These are phyloP conservation scores for Eublepharis macularius DNA, from an alignment of 2,113 vertebrate species.

Conservation along the genomic window DNA sequence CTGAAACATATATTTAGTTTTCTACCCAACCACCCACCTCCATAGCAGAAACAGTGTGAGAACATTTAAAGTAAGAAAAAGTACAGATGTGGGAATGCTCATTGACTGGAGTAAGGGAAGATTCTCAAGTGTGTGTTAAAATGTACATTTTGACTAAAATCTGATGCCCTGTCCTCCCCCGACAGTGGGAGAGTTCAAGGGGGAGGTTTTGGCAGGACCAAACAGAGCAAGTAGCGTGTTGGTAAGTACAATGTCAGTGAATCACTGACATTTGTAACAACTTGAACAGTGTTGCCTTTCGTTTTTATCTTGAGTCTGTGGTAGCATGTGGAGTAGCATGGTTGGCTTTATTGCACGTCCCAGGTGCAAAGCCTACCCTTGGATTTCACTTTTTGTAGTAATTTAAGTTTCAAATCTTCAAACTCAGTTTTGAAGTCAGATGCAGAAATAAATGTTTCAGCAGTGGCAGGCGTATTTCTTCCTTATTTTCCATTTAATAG, in stretches of 20 bases:
- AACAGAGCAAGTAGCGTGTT: neutral
- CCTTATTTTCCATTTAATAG: neutral
- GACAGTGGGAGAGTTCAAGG: neutral
- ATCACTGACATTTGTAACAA: fast-evolving
- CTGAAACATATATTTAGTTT: no score
- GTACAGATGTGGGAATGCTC: neutral
- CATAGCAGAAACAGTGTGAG: neutral
- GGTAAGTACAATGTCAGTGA: neutral
- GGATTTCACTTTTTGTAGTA: neutral
- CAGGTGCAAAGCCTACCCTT: neutral
- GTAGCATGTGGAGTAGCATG: neutral
- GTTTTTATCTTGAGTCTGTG: fast-evolving
- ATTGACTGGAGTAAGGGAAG: neutral
- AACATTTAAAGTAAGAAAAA: neutral
- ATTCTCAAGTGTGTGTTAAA: neutral
- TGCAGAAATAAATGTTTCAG: neutral
- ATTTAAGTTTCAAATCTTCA: neutral
- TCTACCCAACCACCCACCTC: no score
- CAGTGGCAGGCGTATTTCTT: fast-evolving
- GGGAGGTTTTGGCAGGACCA: neutral
- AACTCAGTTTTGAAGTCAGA: neutral
- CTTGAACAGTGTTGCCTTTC: fast-evolving
- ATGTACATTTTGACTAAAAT: neutral
- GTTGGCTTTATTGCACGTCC: neutral
- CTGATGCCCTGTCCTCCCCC: neutral